Conservation (phyloP, 2,888 invertebrate species). For the Papilio protenor region DNA sequence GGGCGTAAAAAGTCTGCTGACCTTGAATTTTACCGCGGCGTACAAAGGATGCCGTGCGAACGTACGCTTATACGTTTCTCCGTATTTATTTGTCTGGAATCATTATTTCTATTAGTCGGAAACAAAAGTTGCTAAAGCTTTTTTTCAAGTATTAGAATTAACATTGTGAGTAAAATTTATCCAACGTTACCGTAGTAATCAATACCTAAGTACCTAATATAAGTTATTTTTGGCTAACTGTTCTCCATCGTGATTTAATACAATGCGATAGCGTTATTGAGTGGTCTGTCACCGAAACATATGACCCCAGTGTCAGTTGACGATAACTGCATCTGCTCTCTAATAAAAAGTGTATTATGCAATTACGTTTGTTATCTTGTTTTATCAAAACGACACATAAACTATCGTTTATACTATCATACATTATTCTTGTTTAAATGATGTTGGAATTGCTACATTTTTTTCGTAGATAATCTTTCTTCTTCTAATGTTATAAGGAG, state of each 20-base stretch:
- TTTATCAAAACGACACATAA: neutral
- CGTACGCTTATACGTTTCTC: too few species aligned
- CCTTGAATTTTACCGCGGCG: too few species aligned
- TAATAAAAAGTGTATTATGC: neutral
- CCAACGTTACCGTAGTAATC: neutral
- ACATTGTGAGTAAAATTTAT: neutral
- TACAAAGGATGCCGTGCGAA: too few species aligned
- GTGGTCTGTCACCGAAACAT: slow-evolving; percentile 1
- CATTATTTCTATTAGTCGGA: neutral
- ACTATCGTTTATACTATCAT: neutral
- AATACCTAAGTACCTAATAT: neutral
- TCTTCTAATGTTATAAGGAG: too few species aligned
- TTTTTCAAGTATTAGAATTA: neutral
- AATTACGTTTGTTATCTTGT: neutral
- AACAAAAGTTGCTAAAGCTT: neutral
- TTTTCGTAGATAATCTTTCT: neutral
- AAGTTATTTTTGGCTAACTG: neutral
- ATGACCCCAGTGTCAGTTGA: neutral
- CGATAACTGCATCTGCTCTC: neutral
- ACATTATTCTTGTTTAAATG: neutral
- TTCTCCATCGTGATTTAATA: neutral
- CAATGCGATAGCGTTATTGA: neutral
- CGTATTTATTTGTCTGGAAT: neutral
- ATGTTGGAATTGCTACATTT: neutral
- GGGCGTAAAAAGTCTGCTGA: too few species aligned